A percentile compares a stretch with the other conserved stretches of the same genome.
These are phyloP conservation scores for Brachymystax lenok DNA, from an alignment of 2,797 vertebrate species.

Conservation along the genomic window DNA sequence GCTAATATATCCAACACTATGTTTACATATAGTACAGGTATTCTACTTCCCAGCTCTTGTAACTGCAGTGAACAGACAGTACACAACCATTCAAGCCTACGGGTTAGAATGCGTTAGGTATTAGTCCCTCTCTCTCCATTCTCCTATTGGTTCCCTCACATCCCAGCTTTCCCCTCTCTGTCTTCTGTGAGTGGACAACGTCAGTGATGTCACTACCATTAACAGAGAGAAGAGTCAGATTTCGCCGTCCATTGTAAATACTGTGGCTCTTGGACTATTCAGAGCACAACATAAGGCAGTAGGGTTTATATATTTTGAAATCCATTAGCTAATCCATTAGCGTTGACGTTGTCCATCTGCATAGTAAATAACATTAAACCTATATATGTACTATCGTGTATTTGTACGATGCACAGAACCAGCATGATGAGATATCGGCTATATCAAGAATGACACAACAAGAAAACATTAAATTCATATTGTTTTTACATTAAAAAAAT, in stretches of 20 bases:
- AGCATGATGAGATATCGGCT: neutral
- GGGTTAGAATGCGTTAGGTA: slow-evolving; percentile 5
- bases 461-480: neutral
- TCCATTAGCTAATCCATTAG: neutral
- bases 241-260: slow-evolving; percentile 39
- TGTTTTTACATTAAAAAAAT: neutral
- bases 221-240: slow-evolving; percentile 37
- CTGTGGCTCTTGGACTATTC: slow-evolving; percentile 24
- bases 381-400: neutral
- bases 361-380: neutral
- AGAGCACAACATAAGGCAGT: neutral
- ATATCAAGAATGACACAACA: neutral
- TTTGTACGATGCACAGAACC: neutral
- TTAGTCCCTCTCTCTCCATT: slow-evolving; percentile 17
- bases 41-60: neutral
- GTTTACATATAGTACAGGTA: neutral
- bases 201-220: slow-evolving; percentile 39
- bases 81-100: neutral
- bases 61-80: neutral
- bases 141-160: slow-evolving; percentile 43
- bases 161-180: slow-evolving; percentile 17
- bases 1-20: neutral
- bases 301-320: slow-evolving; percentile 18
- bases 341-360: too few relatives aligned
- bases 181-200: slow-evolving; percentile 37